phyloP scores from a whole-genome alignment of 2,888 invertebrate genomes.

The Blastobasis adustella region DNA sequence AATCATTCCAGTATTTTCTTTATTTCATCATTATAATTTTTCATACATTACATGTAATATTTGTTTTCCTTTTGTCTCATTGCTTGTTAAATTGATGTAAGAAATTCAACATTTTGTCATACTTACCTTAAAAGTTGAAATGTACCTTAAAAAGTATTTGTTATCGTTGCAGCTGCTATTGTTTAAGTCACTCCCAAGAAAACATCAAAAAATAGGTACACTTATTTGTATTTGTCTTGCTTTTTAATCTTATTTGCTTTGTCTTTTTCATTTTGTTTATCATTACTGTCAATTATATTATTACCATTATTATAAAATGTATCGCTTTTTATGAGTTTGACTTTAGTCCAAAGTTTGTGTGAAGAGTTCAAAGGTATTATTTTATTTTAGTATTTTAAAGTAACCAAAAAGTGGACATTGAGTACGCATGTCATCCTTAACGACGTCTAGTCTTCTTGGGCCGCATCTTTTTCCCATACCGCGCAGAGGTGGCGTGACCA shows the following conservation, averaged over 20 bases:
- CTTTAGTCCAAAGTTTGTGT: no score
- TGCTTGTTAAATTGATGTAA: constrained; percentile 8
- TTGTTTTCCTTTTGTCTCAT: constrained; percentile 4
- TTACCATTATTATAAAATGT: constrained; percentile 1
- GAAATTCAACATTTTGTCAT: constrained; percentile 3
- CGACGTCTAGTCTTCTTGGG: no score
- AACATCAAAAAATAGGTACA: constrained; percentile 69
- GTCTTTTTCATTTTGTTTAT: constrained; percentile 16
- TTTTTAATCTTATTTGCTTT: constrained; percentile 43
- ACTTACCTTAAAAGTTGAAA: constrained; percentile 9
- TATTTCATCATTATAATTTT: no score
- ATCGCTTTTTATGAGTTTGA: neutral
- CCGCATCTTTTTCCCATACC: no score
- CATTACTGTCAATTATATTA: constrained; percentile 12
- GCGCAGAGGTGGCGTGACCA: no score
- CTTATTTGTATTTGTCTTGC: constrained; percentile 44
- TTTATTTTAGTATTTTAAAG: no score
- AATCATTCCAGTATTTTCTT: no score
- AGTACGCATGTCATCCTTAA: no score
- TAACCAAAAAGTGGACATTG: no score
- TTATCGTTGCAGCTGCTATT: constrained; percentile 73
- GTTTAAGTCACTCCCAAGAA: constrained; percentile 72
- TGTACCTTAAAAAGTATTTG: constrained; percentile 38
- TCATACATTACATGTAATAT: neutral
- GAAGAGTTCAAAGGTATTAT: no score